Evolutionary conservation across 1,140 invertebrate species (phyloP).

Genomic region (Drosophila mauritiana): DNA sequence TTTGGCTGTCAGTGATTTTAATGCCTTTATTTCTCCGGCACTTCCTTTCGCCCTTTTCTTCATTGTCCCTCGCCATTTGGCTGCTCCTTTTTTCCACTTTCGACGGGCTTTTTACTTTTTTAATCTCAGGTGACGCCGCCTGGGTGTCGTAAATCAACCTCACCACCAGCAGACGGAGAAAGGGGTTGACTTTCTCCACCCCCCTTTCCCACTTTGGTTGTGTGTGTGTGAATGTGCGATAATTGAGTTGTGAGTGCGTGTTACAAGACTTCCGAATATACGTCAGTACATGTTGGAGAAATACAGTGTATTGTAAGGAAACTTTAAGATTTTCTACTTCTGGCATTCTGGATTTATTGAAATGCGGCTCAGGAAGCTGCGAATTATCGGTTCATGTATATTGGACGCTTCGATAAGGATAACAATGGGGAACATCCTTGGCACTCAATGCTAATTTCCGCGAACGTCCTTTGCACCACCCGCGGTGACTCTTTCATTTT

Average conservation of each 20-base stretch:
- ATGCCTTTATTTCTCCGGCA: slow-evolving; percentile 75
- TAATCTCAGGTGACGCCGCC: slow-evolving; percentile 84
- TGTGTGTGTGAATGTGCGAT: slow-evolving; percentile 53
- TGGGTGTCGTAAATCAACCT: slow-evolving; percentile 84
- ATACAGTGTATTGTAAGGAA: neutral
- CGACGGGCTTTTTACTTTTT: slow-evolving; percentile 82
- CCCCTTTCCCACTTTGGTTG: neutral
- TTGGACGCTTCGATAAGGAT: slow-evolving; percentile 41
- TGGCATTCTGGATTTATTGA: slow-evolving; percentile 47
- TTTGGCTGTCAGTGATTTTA: slow-evolving; percentile 82
- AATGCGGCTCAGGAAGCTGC: slow-evolving; percentile 67
- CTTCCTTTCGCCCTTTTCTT: slow-evolving; percentile 31
- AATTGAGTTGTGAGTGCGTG: slow-evolving; percentile 78
- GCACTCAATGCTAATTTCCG: slow-evolving; percentile 55
- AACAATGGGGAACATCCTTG: slow-evolving; percentile 16
- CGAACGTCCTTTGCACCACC: slow-evolving; percentile 42
- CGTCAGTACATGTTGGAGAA: neutral
- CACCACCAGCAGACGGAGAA: slow-evolving; percentile 50
- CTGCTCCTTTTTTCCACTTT: slow-evolving; percentile 61
- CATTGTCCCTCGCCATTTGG: slow-evolving; percentile 32
- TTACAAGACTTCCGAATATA: slow-evolving; percentile 33
- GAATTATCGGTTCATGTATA: slow-evolving; percentile 73
- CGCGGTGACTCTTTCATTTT: slow-evolving; percentile 37
- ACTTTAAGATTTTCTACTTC: neutral
- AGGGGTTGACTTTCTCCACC: slow-evolving; percentile 51